Conservation (phyloP, 2,888 invertebrate genomes). For the Graphium colonna region DNA sequence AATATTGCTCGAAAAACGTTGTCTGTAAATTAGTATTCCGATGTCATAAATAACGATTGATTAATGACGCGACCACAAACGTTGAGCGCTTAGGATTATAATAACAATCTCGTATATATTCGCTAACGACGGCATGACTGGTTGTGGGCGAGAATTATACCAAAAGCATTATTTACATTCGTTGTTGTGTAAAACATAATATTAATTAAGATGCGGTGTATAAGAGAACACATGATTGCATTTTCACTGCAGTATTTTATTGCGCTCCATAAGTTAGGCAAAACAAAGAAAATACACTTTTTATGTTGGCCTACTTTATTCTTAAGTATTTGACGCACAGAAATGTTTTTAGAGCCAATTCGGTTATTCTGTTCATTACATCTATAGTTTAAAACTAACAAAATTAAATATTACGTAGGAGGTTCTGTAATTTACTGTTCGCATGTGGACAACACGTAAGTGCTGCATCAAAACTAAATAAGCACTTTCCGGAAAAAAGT, state of each 20-base stretch:
- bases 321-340: neutral
- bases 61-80: conserved; percentile 15
- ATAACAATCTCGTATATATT: conserved; percentile 6
- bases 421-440: too few relatives aligned
- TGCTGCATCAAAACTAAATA: too few relatives aligned
- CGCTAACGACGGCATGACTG: conserved; percentile 12
- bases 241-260: too few relatives aligned
- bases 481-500: too few relatives aligned
- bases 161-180: neutral
- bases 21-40: conserved; percentile 1
- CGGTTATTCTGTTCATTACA: too few relatives aligned
- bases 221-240: too few relatives aligned
- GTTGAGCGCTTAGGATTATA: conserved; percentile 6
- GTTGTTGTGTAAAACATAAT: too few relatives aligned
- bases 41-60: conserved; percentile 6
- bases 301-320: neutral
- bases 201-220: too few relatives aligned
- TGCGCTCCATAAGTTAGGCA: neutral
- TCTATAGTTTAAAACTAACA: too few relatives aligned
- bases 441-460: too few relatives aligned
- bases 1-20: too few relatives aligned
- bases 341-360: neutral
- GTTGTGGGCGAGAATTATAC: conserved; percentile 5
- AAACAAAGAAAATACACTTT: neutral
- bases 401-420: too few relatives aligned